Evolutionary conservation across 1,140 invertebrate species (phyloP), one percentile per base, ranked within the genome.

Genomic region (Magallana angulata): DNA sequence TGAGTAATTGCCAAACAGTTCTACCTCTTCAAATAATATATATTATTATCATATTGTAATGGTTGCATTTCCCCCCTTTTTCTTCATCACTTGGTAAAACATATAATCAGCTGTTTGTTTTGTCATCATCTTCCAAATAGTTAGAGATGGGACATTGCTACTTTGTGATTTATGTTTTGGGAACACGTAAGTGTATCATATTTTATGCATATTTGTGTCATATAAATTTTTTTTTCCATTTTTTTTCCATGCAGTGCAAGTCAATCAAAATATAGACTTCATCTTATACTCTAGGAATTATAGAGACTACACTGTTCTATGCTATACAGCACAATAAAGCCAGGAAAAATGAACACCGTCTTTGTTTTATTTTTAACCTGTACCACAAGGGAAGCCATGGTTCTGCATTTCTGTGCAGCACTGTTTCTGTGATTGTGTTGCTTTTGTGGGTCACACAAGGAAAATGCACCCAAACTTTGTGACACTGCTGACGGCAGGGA

Each of bases 241-340:
- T 71, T 24, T 71, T 76, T 76, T 76, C 36, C 68, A 76, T 76
- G 68, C 68, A 76, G 68, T 76, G 68, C 68, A 76, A 76, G 68
- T 76, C 68, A 76, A 76, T 76, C 68, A 76, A 76, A 76, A 76
- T 30, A 76, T 30, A 76, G 60, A 64, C 16, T 76, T 24, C 24
- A 76, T 12, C 68, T 30, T 76, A 9, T 76, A 76, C 68, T 76
- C 68, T 76, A 36, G 68, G 24, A 76, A 76, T 30, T 30, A 30
- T 76, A 76, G 60, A 12, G 68, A 76, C 68, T 36, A 30, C 68
- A 76, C 68, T 76, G 68, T 76, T 30, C 24, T 36, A 76, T 30
- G 68, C 68, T 76, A 30, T 76, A 30, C 30, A 76, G 68, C 68
- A 76, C 68, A 76, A 76, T 76, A 76, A 76, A 71, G 5, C 11